Evolutionary conservation across 2,797 vertebrate species (phyloP).

Genomic region (Typhlichthys eigenmanni): DNA sequence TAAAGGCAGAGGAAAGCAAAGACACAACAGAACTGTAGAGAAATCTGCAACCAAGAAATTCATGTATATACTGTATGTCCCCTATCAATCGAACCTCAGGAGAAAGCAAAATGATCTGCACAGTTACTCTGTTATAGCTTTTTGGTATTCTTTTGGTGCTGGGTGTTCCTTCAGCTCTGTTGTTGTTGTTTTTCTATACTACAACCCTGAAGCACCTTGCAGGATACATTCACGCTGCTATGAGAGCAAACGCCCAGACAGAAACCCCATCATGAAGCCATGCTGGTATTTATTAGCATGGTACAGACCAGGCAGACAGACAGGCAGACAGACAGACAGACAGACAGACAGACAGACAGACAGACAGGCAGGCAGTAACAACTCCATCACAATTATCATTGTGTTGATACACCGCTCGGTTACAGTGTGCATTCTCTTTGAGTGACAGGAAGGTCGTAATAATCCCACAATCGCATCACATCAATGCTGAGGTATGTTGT

Average conservation of each 20-base stretch:
- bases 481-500: conserved; percentile 30
- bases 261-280: conserved; percentile 70
- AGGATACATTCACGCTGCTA: conserved; percentile 67
- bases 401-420: background rate
- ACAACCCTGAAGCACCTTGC: conserved; percentile 34
- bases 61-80: too few species aligned
- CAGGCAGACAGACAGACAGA: too few species aligned
- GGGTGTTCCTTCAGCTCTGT: conserved; percentile 10
- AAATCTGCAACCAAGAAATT: too few species aligned
- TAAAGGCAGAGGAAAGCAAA: too few species aligned
- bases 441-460: conserved; percentile 58
- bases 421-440: conserved; percentile 15
- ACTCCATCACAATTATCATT: conserved; percentile 11
- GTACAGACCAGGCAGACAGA: conserved; percentile 49
- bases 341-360: too few species aligned
- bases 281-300: conserved; percentile 71
- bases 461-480: conserved; percentile 49
- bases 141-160: conserved; percentile 70
- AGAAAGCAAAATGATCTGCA: conserved; percentile 30
- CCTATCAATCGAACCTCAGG: background rate
- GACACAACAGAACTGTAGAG: too few species aligned
- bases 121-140: conserved; percentile 55
- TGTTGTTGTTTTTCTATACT: conserved; percentile 54
- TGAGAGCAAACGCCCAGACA: conserved; percentile 69
- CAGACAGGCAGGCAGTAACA: conserved; percentile 27